Base-by-base conservation (phyloP, 2,888 invertebrate genomes). In the Nipponacmea schrenckii region DNA sequence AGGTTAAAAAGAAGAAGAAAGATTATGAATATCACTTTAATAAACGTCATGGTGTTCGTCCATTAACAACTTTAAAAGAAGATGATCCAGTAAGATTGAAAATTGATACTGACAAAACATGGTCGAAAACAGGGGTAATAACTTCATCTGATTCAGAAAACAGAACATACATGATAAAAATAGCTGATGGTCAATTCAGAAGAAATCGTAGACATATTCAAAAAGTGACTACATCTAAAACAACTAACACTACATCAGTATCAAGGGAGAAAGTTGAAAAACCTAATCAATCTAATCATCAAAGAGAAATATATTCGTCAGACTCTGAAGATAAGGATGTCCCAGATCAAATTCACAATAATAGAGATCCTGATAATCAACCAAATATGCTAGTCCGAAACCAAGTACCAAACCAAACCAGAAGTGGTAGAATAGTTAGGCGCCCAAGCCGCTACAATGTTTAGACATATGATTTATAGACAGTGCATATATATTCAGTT, bases 61-160 rank as follows among this genome's bases (percentile, higher is more conserved):
- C 14, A 4, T 50, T 70, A 20, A 17, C 64, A 26, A 50, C 20
- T 12, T 39, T 70, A 48, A 70, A 65, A 26, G 50, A 27, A 66
- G 50, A 46, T 48, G 50, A 64, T n/a, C 1, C 8, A 17, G 65
- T 64, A 48, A 20, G 50, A 31, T 46, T 66, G 50, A 70, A 70
- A 50, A 4, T 70, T n/a, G 65, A 70, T 24, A 50, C n/a, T 14
- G 70, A 70, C 12, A 70, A 70, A 15, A 27, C n/a, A 20, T 69
- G 45, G 69, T 15, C 17, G 7, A 63, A 39, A 20, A 44, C 69
- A 69, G 31, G 69, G 26, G 48, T 46, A n/a, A n/a, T n/a, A 15
- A 17, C 17, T 17, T 46, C 48, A 46, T 46, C 48, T 27, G 15
- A 17, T 26, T 17, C 31, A 8, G 56, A 20, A n/a, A 48, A 48